phyloP scores from a whole-genome alignment of 2,888 invertebrate species.

The Eupithecia pulchellata region DNA sequence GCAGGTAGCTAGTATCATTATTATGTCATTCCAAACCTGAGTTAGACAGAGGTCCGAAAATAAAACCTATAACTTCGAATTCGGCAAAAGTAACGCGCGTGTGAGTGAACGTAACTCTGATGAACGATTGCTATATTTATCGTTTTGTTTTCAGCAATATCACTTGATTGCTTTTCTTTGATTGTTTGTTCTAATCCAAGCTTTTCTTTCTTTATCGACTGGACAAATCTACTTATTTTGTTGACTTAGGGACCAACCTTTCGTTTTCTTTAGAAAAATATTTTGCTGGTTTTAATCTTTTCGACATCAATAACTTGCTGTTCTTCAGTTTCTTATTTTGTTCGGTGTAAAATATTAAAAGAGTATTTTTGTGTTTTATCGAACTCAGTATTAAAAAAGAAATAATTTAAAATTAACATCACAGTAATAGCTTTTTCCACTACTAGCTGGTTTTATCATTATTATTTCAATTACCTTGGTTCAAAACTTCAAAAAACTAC shows the following conservation, averaged over 20 bases:
- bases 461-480: background rate
- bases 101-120: conserved; percentile 7
- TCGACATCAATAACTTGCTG: no score
- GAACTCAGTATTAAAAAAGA: no score
- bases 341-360: background rate
- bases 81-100: background rate
- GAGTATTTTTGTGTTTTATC: background rate
- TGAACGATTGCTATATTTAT: conserved; percentile 38
- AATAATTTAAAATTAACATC: no score
- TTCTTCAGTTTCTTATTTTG: background rate
- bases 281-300: background rate
- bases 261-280: background rate
- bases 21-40: no score
- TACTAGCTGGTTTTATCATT: background rate
- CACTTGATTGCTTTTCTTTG: conserved; percentile 23
- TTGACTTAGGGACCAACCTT: background rate
- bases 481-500: no score
- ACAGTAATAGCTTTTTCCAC: background rate
- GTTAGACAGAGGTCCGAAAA: no score
- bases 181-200: conserved; percentile 5
- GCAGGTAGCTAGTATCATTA: no score
- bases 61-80: no score
- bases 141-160: conserved; percentile 38
- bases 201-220: conserved; percentile 34
- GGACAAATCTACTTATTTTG: conserved; percentile 11